Conservation (phyloP, 2,113 vertebrate genomes). For the Nycticebus coucang region DNA sequence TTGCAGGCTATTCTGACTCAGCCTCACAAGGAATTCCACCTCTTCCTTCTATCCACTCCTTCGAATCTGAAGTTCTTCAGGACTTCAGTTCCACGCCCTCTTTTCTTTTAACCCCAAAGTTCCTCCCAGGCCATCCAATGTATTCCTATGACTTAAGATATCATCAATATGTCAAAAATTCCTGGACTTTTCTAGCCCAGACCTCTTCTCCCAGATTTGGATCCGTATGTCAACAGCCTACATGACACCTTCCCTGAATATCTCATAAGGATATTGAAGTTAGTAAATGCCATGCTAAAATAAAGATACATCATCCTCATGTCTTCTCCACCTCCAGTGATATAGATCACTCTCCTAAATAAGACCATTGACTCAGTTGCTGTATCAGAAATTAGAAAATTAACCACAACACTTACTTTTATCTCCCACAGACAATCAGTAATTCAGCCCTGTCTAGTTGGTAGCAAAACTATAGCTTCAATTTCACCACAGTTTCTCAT, state of each 20-base stretch:
- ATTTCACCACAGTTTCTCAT: not conserved
- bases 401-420: not conserved
- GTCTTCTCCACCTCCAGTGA: not conserved
- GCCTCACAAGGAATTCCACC: not conserved
- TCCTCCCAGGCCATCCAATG: not conserved
- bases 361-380: not conserved
- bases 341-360: not conserved
- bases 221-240: not conserved
- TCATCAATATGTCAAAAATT: not conserved
- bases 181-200: not conserved
- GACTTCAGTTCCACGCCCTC: not conserved
- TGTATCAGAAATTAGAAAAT: not conserved
- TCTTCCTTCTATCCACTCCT: not conserved
- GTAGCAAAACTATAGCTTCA: not conserved
- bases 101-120: not conserved
- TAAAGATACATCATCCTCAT: not conserved
- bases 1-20: not conserved
- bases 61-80: not conserved
- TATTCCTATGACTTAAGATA: not conserved
- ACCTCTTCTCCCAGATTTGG: not conserved
- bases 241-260: not conserved
- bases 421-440: not conserved
- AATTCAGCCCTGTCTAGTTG: not conserved
- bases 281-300: not conserved
- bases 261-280: not conserved